phyloP scores from a whole-genome alignment of 2,113 vertebrate genomes.

The Gymnocephalus cernua region DNA sequence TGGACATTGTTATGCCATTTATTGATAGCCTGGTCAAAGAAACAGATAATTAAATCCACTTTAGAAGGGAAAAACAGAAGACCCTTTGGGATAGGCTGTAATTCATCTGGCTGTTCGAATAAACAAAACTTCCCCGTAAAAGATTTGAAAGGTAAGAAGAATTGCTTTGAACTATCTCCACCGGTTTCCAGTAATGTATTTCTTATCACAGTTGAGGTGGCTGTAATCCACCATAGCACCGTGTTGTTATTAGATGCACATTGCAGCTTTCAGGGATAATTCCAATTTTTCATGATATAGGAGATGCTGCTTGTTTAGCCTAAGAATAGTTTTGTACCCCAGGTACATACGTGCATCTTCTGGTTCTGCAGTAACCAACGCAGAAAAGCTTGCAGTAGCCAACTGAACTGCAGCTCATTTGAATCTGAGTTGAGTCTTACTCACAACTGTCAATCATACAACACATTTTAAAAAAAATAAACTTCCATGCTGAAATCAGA shows the following conservation, averaged over 20 bases:
- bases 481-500: neutral
- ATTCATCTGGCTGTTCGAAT: constrained; percentile 18
- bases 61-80: neutral
- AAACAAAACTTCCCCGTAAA: constrained; percentile 20
- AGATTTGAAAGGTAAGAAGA: constrained; percentile 35
- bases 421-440: neutral
- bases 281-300: constrained; percentile 26
- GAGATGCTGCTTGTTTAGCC: constrained; percentile 3
- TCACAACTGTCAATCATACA: neutral
- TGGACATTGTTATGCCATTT: constrained; percentile 25
- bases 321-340: neutral
- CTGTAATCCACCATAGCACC: constrained; percentile 4
- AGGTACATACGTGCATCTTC: constrained; percentile 8
- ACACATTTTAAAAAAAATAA: neutral
- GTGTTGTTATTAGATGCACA: constrained; percentile 45
- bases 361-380: neutral
- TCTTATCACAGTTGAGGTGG: constrained; percentile 32
- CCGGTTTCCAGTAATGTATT: constrained; percentile 42
- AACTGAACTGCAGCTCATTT: neutral
- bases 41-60: constrained; percentile 46
- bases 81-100: neutral
- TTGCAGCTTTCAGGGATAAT: constrained; percentile 40
- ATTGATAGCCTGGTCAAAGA: constrained; percentile 30
- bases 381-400: neutral
- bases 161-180: constrained; percentile 42